Conservation (phyloP, 1,140 invertebrate genomes). For the Reticulitermes speratus region DNA sequence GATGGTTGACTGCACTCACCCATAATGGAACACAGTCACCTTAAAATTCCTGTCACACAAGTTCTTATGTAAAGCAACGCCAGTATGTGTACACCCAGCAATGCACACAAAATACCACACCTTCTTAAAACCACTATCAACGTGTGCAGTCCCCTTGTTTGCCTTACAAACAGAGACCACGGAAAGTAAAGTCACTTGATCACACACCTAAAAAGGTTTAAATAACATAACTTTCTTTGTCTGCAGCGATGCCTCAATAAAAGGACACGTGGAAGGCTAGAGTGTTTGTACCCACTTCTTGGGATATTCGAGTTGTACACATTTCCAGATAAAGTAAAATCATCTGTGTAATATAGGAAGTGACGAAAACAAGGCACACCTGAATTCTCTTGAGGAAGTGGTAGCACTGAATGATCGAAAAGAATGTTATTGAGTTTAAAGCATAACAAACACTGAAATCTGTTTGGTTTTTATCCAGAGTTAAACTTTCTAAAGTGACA, state of each 20-base stretch:
- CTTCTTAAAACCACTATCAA: neutral
- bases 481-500: no score
- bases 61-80: neutral
- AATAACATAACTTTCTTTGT: neutral
- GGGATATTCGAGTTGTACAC: neutral
- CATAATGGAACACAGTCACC: neutral
- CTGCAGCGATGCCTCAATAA: neutral
- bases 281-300: neutral
- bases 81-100: neutral
- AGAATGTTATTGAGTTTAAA: no score
- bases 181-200: neutral
- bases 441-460: no score
- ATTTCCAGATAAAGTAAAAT: neutral
- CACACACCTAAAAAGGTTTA: neutral
- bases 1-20: no score
- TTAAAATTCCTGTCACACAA: neutral
- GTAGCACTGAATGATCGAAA: no score
- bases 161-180: neutral
- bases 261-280: neutral
- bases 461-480: no score
- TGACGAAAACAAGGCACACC: neutral
- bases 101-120: neutral
- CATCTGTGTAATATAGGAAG: neutral
- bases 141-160: neutral
- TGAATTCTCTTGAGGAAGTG: no score